Base-by-base conservation (phyloP, 2,797 vertebrate genomes). In the Chrysolophus pictus region DNA sequence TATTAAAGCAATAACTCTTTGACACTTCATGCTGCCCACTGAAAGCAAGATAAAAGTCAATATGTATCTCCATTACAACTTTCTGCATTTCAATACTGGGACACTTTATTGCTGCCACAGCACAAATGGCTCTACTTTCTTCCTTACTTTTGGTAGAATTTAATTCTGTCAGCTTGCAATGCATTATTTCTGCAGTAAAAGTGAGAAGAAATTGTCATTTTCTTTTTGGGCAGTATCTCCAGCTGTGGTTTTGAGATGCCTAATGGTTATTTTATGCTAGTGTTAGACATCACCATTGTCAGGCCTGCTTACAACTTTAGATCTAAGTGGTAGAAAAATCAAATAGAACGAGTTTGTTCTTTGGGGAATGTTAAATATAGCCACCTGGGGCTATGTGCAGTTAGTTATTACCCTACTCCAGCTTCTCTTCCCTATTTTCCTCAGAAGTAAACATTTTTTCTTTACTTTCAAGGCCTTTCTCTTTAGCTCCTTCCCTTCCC, bases 1-100 rank as follows among this genome's bases (percentile, higher is more conserved):
- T 98, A 98, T 98, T 98, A 98, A 98, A 98, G 96, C 97, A 97
- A 97, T 98, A 98, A 97, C 93, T 98, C 97, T 96, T 96, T 97
- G 97, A 97, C 89, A 96, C 96, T 93, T 96, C 93, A 84, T 91
- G 95, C 94, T 95, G 76, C 85, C 92, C 92, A 33, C 94, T 91
- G 95, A 91, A 97, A 96, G 95, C 95, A 97, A 97, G 96, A 97
- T 98, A 97, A 97, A 97, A 97, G 95, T 97, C 96, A 97, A 95
- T 97, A 96, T 94, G 33, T 96, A 95, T 97, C 95, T 97, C 96
- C 89, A 79, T 98, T 97, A 97, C 96, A 97, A 96, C 91, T 97
- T 92, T 94, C 94, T 96, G 35, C 95, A 96, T 97, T 96, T 97
- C 94, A 95, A 88, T 94, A 96, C 76, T 63, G 93, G 93, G 84